Conservation (phyloP, 2,888 invertebrate genomes). For the Euplagia quadripunctaria region DNA sequence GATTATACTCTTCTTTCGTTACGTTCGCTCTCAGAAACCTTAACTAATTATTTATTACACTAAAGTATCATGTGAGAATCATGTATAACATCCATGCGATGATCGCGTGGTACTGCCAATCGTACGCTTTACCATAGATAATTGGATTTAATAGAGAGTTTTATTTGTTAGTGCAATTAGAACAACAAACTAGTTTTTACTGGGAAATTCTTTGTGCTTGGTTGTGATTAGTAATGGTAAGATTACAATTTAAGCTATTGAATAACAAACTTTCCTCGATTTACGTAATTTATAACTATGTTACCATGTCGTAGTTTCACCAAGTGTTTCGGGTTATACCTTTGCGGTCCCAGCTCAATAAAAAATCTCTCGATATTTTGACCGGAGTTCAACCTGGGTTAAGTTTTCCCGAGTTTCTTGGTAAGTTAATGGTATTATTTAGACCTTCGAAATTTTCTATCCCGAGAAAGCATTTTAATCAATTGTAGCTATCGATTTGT, state of each 20-base stretch:
- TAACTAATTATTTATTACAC: conserved; percentile 50
- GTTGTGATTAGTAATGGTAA: conserved; percentile 4
- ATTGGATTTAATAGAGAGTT: conserved; percentile 18
- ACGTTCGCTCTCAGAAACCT: conserved; percentile 2
- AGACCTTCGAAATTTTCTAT: too few species aligned
- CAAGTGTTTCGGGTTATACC: too few species aligned
- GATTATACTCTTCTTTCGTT: too few species aligned
- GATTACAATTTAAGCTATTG: not conserved
- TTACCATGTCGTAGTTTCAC: not conserved
- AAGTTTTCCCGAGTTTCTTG: too few species aligned
- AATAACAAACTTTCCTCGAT: not conserved
- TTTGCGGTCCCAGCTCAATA: too few species aligned
- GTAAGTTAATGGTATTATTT: too few species aligned
- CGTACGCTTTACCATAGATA: conserved; percentile 15
- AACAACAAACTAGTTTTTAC: conserved; percentile 13
- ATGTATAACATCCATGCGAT: conserved; percentile 38
- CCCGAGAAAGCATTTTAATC: too few species aligned
- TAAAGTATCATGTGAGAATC: conserved; percentile 55
- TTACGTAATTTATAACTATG: not conserved
- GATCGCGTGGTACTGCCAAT: conserved; percentile 33
- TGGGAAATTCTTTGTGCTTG: conserved; percentile 2
- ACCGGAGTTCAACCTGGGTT: too few species aligned
- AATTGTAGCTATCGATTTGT: too few species aligned
- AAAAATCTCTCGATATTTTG: too few species aligned
- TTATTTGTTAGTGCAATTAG: conserved; percentile 10